Conservation (phyloP, 1,140 invertebrate species). For the Orchesella cincta region DNA sequence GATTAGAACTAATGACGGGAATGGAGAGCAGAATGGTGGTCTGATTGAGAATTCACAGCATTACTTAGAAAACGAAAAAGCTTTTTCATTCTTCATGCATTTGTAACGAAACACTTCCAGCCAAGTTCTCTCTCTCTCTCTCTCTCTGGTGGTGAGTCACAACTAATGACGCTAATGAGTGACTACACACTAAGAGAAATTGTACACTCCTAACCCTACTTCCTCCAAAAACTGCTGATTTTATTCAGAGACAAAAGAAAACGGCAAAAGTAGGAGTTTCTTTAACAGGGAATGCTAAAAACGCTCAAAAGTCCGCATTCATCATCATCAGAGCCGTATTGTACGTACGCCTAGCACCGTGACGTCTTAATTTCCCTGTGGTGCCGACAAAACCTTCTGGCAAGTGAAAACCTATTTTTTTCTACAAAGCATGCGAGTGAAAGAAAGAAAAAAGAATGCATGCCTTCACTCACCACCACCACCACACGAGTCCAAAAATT, state of each 20-base stretch:
- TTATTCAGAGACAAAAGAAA: neutral
- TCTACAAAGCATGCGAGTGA: neutral
- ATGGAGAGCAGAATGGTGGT: neutral
- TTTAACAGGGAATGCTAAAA: neutral
- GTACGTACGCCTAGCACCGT: neutral
- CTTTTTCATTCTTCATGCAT: neutral
- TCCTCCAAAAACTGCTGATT: conserved; percentile 12
- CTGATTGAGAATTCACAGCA: neutral
- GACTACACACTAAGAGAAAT: conserved; percentile 3
- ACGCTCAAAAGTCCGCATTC: conserved; percentile 4
- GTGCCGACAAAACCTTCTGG: neutral
- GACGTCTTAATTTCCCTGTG: conserved; percentile 19
- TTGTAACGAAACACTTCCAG: neutral
- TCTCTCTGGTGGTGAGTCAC: neutral
- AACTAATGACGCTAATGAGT: conserved; percentile 17
- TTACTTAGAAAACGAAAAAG: neutral
- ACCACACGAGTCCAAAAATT: neutral
- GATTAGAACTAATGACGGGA: conserved; percentile 12
- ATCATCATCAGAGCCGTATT: conserved; percentile 10
- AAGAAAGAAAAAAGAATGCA: neutral
- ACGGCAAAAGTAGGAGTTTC: neutral
- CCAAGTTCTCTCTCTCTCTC: neutral
- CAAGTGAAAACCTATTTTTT: neutral
- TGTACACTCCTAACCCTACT: neutral
- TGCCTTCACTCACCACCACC: neutral